phyloP scores from a whole-genome alignment of 2,113 vertebrate species.

The Eira barbara region DNA sequence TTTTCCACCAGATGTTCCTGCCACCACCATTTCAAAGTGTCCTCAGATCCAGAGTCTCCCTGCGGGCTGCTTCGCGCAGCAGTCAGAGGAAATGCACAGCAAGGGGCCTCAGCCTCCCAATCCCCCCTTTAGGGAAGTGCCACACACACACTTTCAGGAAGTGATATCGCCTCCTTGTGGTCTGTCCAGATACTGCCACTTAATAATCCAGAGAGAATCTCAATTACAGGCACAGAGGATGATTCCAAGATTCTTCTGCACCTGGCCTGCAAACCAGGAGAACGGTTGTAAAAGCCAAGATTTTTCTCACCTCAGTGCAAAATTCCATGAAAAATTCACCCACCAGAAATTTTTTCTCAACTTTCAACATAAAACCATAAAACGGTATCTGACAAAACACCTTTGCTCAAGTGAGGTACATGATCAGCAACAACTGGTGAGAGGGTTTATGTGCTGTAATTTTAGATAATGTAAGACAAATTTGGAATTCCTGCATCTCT shows the following conservation, averaged over 20 bases:
- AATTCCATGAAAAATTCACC: not conserved
- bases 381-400: not conserved
- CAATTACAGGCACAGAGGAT: not conserved
- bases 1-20: slow-evolving; percentile 16
- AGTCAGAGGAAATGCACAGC: not conserved
- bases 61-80: not conserved
- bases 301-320: not conserved
- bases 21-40: not conserved
- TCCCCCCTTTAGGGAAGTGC: not conserved
- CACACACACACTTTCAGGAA: not conserved
- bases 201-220: not conserved
- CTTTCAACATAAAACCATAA: not conserved
- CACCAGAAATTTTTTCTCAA: not conserved
- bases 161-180: slow-evolving; percentile 7
- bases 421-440: not conserved
- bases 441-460: not conserved
- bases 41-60: not conserved
- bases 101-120: not conserved
- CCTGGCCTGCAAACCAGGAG: not conserved
- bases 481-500: not conserved
- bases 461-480: not conserved
- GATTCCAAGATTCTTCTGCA: not conserved
- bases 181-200: not conserved
- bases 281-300: not conserved
- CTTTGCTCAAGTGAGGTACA: not conserved